Conservation (phyloP, 1,140 invertebrate genomes). For the Galleria mellonella region DNA sequence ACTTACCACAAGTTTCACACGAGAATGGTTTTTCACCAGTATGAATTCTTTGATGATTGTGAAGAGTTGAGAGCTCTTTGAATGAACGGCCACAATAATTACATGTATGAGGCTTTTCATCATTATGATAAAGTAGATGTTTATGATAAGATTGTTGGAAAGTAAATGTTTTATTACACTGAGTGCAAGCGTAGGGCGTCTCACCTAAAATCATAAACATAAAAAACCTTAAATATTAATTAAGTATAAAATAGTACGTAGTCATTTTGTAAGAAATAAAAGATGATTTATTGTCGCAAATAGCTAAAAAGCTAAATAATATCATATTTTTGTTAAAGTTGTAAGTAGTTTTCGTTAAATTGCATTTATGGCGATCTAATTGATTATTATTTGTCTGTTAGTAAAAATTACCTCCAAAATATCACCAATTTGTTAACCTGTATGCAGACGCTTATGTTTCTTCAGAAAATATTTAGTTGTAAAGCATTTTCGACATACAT, state of each 20-base stretch:
- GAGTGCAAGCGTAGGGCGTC: constrained; percentile 89
- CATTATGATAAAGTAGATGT: constrained; percentile 89
- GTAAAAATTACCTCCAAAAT: constrained; percentile 56
- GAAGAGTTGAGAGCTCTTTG: constrained; percentile 91
- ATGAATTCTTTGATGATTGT: constrained; percentile 91
- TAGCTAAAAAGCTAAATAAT: not conserved
- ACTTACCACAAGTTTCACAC: constrained; percentile 91
- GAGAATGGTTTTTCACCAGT: constrained; percentile 94
- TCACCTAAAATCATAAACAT: constrained; percentile 77
- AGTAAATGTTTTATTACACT: constrained; percentile 92
- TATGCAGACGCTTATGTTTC: constrained; percentile 90
- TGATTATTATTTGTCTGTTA: constrained; percentile 24
- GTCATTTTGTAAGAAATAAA: not conserved
- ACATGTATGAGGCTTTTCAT: constrained; percentile 89
- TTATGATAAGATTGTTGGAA: constrained; percentile 95
- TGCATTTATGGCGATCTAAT: not conserved
- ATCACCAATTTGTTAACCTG: constrained; percentile 73
- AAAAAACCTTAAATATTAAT: constrained; percentile 5
- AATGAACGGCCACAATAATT: constrained; percentile 87
- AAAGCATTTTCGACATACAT: constrained; percentile 88
- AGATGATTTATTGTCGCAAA: not conserved
- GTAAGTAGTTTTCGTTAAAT: not conserved
- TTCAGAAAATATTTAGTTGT: constrained; percentile 93
- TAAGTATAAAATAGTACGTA: constrained; percentile 4
- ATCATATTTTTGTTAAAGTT: not conserved